Evolutionary conservation across 2,888 invertebrate genomes (phyloP).

Genomic region (Drosophila neotestacea): DNA sequence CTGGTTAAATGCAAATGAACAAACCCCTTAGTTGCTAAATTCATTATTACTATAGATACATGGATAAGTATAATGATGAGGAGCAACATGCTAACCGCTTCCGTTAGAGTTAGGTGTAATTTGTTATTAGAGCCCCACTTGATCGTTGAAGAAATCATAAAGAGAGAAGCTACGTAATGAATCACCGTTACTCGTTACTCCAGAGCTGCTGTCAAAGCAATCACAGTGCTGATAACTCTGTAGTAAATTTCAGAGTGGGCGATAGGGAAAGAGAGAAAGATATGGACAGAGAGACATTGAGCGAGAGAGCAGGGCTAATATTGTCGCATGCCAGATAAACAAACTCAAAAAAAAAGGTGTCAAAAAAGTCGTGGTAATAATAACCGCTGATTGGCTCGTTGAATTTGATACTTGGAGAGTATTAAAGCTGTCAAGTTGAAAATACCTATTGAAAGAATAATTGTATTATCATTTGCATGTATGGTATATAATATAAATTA

Average conservation of each 20-base stretch:
- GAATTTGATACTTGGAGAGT: slow-evolving; percentile 3
- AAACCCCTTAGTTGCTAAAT: slow-evolving; percentile 8
- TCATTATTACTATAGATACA: neutral
- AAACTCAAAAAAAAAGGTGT: slow-evolving; percentile 41
- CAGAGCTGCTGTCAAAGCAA: slow-evolving; percentile 44
- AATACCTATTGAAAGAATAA: neutral
- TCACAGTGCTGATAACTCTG: slow-evolving; percentile 48
- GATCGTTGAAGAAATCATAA: slow-evolving; percentile 32
- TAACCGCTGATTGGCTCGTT: slow-evolving; percentile 15
- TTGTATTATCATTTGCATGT: slow-evolving; percentile 1
- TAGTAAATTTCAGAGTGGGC: neutral
- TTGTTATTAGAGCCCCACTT: slow-evolving; percentile 6
- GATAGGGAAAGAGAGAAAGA: neutral
- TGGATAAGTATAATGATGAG: neutral
- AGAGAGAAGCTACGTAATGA: slow-evolving; percentile 38
- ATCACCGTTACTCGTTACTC: slow-evolving; percentile 34
- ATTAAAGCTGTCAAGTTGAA: neutral
- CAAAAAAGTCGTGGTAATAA: slow-evolving; percentile 31
- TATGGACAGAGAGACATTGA: neutral
- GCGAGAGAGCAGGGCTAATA: slow-evolving; percentile 20
- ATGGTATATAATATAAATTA: neutral
- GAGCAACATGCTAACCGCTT: slow-evolving; percentile 6
- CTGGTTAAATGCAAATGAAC: slow-evolving; percentile 2
- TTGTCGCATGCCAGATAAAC: slow-evolving; percentile 48
- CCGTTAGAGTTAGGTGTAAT: slow-evolving; percentile 5